These are phyloP conservation scores for Incurvaria masculella DNA, from an alignment of 2,888 invertebrate species.

Conservation along the genomic window DNA sequence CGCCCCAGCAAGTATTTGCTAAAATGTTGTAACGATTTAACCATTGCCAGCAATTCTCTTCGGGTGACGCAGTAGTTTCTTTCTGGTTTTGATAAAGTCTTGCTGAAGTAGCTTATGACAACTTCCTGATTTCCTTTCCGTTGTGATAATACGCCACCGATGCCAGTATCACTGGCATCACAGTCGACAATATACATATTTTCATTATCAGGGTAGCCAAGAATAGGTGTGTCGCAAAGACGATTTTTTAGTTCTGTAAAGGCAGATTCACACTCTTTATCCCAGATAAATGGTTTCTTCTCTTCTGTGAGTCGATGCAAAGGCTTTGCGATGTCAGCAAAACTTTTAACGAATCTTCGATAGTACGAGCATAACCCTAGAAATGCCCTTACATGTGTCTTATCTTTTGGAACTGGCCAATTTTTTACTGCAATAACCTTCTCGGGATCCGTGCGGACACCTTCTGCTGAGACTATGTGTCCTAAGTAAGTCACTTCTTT, in stretches of 20 bases:
- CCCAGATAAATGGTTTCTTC: conserved; percentile 12
- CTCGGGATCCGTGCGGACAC: not conserved
- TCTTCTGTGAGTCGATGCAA: conserved; percentile 14
- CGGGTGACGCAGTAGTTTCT: too few relatives aligned
- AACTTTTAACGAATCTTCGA: conserved; percentile 2
- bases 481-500: conserved; percentile 1
- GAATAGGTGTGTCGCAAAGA: conserved; percentile 12
- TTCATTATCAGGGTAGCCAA: conserved; percentile 14
- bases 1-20: too few relatives aligned
- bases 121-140: too few relatives aligned
- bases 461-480: not conserved
- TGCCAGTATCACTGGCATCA: too few relatives aligned
- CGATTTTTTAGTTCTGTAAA: conserved; percentile 13
- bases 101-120: too few relatives aligned
- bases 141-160: too few relatives aligned
- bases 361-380: conserved; percentile 17
- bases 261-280: conserved; percentile 3
- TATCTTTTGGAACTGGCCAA: not conserved
- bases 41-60: too few relatives aligned
- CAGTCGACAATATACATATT: too few relatives aligned
- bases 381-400: conserved; percentile 9
- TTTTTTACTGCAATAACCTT: not conserved
- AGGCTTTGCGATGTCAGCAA: conserved; percentile 11
- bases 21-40: too few relatives aligned
- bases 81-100: too few relatives aligned